These are phyloP conservation scores for Scaeva pyrastri DNA, from an alignment of 2,888 invertebrate species.

Conservation along the genomic window DNA sequence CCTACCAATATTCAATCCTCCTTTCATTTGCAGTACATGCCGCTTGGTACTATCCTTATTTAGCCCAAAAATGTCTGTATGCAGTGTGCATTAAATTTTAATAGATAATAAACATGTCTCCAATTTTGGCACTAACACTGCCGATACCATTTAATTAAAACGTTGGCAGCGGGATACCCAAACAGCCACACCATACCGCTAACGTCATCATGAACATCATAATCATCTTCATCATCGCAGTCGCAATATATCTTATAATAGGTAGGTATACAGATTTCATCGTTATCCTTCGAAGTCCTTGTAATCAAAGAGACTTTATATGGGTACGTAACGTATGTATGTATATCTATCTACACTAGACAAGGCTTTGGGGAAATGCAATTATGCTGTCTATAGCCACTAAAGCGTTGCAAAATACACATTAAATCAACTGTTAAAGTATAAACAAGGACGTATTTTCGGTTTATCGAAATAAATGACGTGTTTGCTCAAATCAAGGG, in stretches of 20 bases:
- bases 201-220: slow-evolving; percentile 16
- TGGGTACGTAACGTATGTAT: background rate
- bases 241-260: slow-evolving; percentile 16
- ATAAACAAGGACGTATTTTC: slow-evolving; percentile 66
- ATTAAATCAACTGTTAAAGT: slow-evolving; percentile 71
- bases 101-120: slow-evolving; percentile 68
- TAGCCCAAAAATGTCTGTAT: slow-evolving; percentile 18
- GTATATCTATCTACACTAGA: background rate
- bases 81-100: slow-evolving; percentile 48
- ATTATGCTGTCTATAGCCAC: slow-evolving; percentile 66
- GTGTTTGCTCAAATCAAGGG: slow-evolving; percentile 39
- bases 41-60: background rate
- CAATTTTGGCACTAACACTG: slow-evolving; percentile 58
- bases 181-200: slow-evolving; percentile 13
- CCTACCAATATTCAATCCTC: slow-evolving; percentile 1
- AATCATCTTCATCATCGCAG: background rate
- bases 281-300: slow-evolving; percentile 37
- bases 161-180: slow-evolving; percentile 35
- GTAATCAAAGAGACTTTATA: slow-evolving; percentile 61
- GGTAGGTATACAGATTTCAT: slow-evolving; percentile 39
- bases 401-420: slow-evolving; percentile 68
- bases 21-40: background rate
- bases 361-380: slow-evolving; percentile 55
- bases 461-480: slow-evolving; percentile 56
- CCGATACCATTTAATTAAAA: slow-evolving; percentile 59